phyloP scores from a whole-genome alignment of 2,888 invertebrate species.

The Bimastos eiseni region DNA sequence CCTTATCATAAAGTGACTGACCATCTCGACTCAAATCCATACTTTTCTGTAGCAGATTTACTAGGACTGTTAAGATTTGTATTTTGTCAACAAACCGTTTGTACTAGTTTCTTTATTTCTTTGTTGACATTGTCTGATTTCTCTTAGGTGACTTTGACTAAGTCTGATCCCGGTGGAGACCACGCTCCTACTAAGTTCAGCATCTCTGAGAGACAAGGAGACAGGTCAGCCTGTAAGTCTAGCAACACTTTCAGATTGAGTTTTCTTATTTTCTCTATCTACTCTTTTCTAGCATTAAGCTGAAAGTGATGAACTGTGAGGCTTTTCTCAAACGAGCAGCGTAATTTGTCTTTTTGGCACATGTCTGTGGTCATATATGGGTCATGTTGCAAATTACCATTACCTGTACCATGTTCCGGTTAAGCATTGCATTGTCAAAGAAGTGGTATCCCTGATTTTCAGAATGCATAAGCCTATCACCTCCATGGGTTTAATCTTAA shows the following conservation, averaged over 20 bases:
- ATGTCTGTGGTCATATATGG: too few relatives aligned
- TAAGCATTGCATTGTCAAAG: too few relatives aligned
- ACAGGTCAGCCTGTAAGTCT: slow-evolving; percentile 50
- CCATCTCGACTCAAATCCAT: too few relatives aligned
- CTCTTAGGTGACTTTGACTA: slow-evolving; percentile 55
- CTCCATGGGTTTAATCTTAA: too few relatives aligned
- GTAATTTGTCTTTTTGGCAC: too few relatives aligned
- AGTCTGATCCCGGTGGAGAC: slow-evolving; percentile 62
- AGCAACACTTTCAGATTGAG: neutral
- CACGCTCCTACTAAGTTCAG: slow-evolving; percentile 60
- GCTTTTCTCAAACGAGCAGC: neutral
- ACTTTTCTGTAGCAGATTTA: neutral
- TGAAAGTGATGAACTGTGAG: too few relatives aligned
- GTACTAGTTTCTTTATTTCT: neutral
- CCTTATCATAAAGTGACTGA: too few relatives aligned
- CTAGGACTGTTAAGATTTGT: neutral
- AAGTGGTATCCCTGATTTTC: too few relatives aligned
- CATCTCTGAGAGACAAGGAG: slow-evolving; percentile 59
- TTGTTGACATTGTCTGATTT: neutral
- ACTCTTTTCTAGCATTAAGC: too few relatives aligned
- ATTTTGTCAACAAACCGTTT: neutral
- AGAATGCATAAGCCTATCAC: too few relatives aligned
- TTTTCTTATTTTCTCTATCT: neutral
- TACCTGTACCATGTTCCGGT: too few relatives aligned
- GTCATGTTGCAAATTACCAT: too few relatives aligned